These are phyloP conservation scores for Calliphora vomitoria DNA, from an alignment of 2,888 invertebrate species.

Conservation along the genomic window DNA sequence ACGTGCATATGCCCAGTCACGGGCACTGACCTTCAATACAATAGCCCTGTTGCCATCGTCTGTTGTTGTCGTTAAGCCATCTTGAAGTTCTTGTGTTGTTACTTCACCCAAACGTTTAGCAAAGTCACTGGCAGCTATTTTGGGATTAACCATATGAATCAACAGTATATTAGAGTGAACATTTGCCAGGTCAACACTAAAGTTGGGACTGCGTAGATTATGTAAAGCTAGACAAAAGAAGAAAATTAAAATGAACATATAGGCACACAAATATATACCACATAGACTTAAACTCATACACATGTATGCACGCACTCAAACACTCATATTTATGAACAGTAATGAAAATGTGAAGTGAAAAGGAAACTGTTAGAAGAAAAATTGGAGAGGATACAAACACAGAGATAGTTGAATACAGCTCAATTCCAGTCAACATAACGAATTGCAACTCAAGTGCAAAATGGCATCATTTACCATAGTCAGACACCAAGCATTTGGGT, in stretches of 20 bases:
- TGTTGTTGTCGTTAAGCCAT: constrained; percentile 84
- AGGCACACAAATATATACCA: background rate
- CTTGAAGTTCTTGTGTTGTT: constrained; percentile 85
- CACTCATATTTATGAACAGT: background rate
- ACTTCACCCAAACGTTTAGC: constrained; percentile 85
- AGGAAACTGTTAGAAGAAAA: constrained; percentile 22
- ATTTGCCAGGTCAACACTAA: constrained; percentile 87
- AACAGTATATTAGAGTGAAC: constrained; percentile 92
- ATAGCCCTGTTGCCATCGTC: constrained; percentile 81
- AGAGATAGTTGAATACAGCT: background rate
- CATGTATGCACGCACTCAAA: background rate
- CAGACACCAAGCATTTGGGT: constrained; percentile 2
- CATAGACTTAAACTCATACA: constrained; percentile 16
- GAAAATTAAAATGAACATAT: constrained; percentile 31
- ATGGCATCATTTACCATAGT: constrained; percentile 54
- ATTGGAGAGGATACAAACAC: background rate
- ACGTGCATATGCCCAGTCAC: constrained; percentile 87
- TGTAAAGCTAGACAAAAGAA: constrained; percentile 83
- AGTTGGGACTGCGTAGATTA: constrained; percentile 86
- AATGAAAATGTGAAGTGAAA: constrained; percentile 31
- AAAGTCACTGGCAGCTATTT: constrained; percentile 86
- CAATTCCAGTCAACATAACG: constrained; percentile 46
- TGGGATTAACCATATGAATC: constrained; percentile 86
- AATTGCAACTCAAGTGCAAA: constrained; percentile 64
- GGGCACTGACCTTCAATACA: constrained; percentile 87